Base-by-base conservation (phyloP, 2,797 vertebrate genomes). In the Dermochelys coriacea region DNA sequence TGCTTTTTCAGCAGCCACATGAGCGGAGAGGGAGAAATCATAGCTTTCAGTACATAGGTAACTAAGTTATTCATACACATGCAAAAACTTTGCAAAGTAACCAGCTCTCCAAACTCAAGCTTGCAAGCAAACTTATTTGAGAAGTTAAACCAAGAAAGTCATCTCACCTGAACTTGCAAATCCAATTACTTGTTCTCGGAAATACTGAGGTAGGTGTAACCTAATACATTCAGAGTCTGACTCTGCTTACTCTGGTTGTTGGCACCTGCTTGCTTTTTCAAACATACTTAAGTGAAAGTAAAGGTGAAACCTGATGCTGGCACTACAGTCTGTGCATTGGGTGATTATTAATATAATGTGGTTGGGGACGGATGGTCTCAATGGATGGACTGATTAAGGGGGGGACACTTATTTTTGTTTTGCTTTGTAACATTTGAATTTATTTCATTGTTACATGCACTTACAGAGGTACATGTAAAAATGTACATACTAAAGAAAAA, bases 201-300 rank as follows among this genome's bases (percentile, higher is more conserved):
- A 96, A 93, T 57, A 49, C 77, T 81, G 85, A 96, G 94, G 89
- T 88, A 97, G 89, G 89, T 94, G 84, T 81, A 92, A 45, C 16
- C 52, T 55, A 91, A 89, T 29, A 89, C 37, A 92, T 41, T 61
- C 80, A 93, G 93, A 90, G 61, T 75, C 15, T 82, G 89, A 86
- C 86, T 86, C 88, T 84, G 54, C 88, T 57, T 75, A 79, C 59
- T 55, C n/a, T 54, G 14, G 64, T 54, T 29, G 81, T 77, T 92
- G 86, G n/a, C 95, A 94, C 47, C 51, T 52, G 89, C 45, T 3
- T 37, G 50, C 92, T 94, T 94, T 96, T 89, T 81, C 87, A 95
- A 95, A 94, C 5, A 6, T 23, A 88, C 80, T 89, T 84, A 93
- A 96, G 88, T 59, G 51, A 85, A 93, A 86, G 27, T 2, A 3